Evolutionary conservation across 2,797 vertebrate species (phyloP), one percentile per base, ranked within the genome.

Genomic region (Notoglanidium macrostoma): DNA sequence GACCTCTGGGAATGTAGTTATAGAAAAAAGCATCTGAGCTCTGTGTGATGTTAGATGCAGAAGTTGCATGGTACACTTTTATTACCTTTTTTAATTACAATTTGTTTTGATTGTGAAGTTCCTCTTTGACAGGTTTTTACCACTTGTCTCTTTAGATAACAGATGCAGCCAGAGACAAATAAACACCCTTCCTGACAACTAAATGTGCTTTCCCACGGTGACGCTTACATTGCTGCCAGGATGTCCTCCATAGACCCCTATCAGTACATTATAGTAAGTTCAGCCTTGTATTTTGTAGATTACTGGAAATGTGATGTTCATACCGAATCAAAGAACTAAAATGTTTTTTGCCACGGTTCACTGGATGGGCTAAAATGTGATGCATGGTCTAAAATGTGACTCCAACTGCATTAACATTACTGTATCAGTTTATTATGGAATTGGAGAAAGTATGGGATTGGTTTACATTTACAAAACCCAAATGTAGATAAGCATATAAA

Each of bases 241-340:
- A 99, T 99, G 98, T 96, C 98, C 19, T 93, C 96, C 87, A 97
- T 96, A 94, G 97, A 98, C 92, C 97, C 97, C 59, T 97, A 96
- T 91, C 97, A 97, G 85, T 96, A 97, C 89, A 99, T 99, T 91
- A 97, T 97, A 92, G 98, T 99, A 93, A 98, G 98, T 98, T 90
- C 68, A 82, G 17, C 1, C 70, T 21, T 73, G 8, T 19, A 84
- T 68, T 70, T 74, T 11, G 3, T 73, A n/a, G 32, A 5, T 85
- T 63, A 46, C 72, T 14, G 35, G 55, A n/a, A 78, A 85, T 51
- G 17, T 35, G n/a, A 70, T 70, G 57, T 77, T 80, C 55, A 80
- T 61, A 80, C 21, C 0, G 0, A 1, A 23, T 80, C 21, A 80
- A n/a, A 80, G 32, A 80, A 23, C 17, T 40, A 32, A 29, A 77